Percentiles rank a stretch among this genome's conserved stretches.
phyloP scores from a whole-genome alignment of 2,888 invertebrate genomes.

The Sphinx pinastri region DNA sequence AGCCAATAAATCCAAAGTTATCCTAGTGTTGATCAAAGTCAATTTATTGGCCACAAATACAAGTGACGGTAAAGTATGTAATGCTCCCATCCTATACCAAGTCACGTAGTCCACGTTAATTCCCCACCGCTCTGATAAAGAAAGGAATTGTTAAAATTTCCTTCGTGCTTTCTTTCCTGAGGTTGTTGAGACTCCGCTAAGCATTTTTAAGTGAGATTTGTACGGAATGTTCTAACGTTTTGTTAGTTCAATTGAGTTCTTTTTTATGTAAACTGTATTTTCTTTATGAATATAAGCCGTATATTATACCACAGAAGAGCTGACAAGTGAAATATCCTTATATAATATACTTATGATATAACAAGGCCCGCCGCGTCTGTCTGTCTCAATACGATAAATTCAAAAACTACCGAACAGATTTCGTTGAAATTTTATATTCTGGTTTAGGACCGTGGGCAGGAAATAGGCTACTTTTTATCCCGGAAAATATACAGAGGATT shows the following conservation, averaged over 20 bases:
- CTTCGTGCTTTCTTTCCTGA: slow-evolving; percentile 2
- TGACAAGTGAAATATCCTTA: too few species aligned
- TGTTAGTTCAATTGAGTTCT: too few species aligned
- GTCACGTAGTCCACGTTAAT: slow-evolving; percentile 60
- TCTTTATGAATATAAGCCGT: not conserved
- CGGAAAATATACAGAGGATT: too few species aligned
- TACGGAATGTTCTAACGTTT: not conserved
- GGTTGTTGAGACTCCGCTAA: slow-evolving; percentile 16
- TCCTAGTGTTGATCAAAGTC: not conserved
- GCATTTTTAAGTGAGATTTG: slow-evolving; percentile 21
- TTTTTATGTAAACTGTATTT: not conserved
- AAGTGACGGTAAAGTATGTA: slow-evolving; percentile 28
- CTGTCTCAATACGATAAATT: too few species aligned
- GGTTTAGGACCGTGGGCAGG: too few species aligned
- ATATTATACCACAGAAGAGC: too few species aligned
- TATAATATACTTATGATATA: too few species aligned
- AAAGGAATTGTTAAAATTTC: slow-evolving; percentile 30
- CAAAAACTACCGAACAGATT: too few species aligned
- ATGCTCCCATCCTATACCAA: slow-evolving; percentile 30
- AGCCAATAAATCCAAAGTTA: not conserved
- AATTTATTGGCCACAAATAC: slow-evolving; percentile 19
- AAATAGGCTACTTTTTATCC: too few species aligned
- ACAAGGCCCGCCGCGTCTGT: too few species aligned
- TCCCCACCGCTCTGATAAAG: slow-evolving; percentile 37
- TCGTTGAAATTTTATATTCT: too few species aligned